Conservation (phyloP, 2,113 vertebrate species). For the Pituophis catenifer region DNA sequence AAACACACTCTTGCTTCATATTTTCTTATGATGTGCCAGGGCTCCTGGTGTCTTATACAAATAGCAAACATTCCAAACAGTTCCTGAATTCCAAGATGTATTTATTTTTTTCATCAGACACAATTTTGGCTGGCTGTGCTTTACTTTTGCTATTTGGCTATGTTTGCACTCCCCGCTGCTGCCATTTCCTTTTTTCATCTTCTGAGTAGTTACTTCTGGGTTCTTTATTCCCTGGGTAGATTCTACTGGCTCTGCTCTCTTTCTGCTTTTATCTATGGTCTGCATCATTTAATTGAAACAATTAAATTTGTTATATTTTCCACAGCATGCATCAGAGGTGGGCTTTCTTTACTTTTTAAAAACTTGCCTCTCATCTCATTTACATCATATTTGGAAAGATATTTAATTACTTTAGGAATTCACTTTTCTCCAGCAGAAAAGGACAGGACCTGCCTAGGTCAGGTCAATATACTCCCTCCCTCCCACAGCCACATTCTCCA, state of each 20-base stretch:
- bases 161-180: not conserved
- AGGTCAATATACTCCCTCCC: not conserved
- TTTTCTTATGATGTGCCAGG: not conserved
- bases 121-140: not conserved
- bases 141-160: not conserved
- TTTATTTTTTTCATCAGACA: not conserved
- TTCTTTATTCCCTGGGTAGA: not conserved
- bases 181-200: not conserved
- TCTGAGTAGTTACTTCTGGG: not conserved
- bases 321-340: not conserved
- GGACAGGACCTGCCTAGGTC: not conserved
- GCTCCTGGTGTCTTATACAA: not conserved
- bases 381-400: not conserved
- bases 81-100: constrained; percentile 2
- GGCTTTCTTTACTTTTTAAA: not conserved
- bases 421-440: not conserved
- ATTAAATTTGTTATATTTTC: not conserved
- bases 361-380: not conserved
- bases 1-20: constrained; percentile 4
- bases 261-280: not conserved
- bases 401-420: not conserved
- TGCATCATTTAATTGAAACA: not conserved
- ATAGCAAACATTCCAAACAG: constrained; percentile 7
- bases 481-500: not conserved
- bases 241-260: not conserved